These are phyloP conservation scores for Periparus ater DNA, from an alignment of 2,797 vertebrate genomes.

Conservation along the genomic window DNA sequence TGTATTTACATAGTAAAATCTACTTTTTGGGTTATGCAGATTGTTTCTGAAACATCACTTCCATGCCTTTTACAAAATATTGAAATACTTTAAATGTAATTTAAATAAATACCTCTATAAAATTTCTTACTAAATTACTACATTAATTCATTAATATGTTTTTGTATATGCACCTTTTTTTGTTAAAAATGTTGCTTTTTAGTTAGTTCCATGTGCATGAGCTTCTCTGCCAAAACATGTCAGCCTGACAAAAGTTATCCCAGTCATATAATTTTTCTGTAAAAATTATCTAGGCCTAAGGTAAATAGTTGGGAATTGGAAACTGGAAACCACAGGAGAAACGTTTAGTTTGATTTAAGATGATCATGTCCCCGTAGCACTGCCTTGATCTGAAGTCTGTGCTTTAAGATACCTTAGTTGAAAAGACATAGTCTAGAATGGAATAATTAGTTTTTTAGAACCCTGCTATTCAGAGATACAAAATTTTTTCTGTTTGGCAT, in stretches of 20 bases:
- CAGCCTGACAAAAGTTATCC: not conserved
- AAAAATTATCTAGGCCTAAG: not conserved
- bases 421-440: not conserved
- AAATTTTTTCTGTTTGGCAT: not conserved
- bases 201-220: not conserved
- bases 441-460: not conserved
- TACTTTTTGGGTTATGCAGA: not conserved
- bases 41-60: not conserved
- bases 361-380: not conserved
- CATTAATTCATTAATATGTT: not conserved
- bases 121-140: not conserved
- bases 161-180: not conserved
- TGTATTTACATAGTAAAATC: not conserved
- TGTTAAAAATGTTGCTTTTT: not conserved
- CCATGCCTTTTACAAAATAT: not conserved
- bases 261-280: not conserved
- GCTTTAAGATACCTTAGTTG: not conserved
- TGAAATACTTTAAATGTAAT: not conserved
- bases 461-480: not conserved
- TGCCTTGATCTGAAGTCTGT: not conserved
- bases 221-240: not conserved
- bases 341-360: not conserved
- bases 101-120: not conserved
- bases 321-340: not conserved
- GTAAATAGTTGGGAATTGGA: not conserved